Conservation (phyloP, 2,888 invertebrate species). For the Clivina fossor region DNA sequence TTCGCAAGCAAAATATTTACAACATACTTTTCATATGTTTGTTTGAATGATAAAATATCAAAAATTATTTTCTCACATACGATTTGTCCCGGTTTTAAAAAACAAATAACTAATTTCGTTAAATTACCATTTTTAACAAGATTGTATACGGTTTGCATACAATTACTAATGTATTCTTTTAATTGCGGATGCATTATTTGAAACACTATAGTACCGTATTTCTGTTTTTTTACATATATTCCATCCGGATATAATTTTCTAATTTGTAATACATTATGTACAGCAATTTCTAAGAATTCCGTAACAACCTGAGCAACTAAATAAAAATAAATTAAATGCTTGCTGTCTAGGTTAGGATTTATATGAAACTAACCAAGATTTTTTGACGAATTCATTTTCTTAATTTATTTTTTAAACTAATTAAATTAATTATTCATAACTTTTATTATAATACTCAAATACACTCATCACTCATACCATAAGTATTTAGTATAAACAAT, state of each 20-base stretch:
- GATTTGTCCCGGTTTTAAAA: conserved; percentile 53
- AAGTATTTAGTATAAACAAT: no score
- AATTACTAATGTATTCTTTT: conserved; percentile 62
- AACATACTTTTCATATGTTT: conserved; percentile 45
- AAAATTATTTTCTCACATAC: conserved; percentile 56
- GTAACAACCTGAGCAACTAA: conserved; percentile 61
- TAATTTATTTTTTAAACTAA: background rate
- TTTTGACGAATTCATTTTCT: background rate
- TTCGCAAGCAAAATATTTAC: conserved; percentile 44
- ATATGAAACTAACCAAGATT: conserved; percentile 13
- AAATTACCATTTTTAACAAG: conserved; percentile 57
- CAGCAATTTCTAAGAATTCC: conserved; percentile 67
- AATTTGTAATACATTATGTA: conserved; percentile 64
- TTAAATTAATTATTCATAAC: no score
- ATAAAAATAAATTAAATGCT: conserved; percentile 33
- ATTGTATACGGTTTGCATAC: conserved; percentile 56
- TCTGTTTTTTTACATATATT: conserved; percentile 63
- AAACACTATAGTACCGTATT: conserved; percentile 64
- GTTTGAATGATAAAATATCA: conserved; percentile 48
- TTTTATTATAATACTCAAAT: background rate
- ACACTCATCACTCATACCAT: no score
- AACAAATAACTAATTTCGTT: conserved; percentile 56
- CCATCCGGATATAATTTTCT: conserved; percentile 65
- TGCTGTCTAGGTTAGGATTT: background rate
- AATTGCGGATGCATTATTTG: conserved; percentile 66